Evolutionary conservation across 2,113 vertebrate genomes (phyloP).

Genomic region (Dipodomys ordii): DNA sequence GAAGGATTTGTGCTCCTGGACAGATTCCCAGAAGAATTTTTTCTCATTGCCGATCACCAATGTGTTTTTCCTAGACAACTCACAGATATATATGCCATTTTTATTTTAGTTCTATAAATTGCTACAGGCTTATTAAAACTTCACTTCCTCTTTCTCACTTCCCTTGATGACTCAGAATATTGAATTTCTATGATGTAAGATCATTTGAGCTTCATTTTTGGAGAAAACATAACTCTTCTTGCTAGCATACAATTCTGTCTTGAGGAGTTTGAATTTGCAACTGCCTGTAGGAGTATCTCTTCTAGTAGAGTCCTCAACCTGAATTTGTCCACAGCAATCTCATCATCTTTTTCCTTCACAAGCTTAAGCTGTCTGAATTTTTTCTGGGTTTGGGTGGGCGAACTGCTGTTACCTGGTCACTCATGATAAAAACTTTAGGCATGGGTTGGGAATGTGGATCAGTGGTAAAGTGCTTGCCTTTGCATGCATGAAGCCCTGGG

Average conservation of each 20-base stretch:
- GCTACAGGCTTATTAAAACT: slow-evolving; percentile 71
- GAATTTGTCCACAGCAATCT: not conserved
- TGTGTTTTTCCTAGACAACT: slow-evolving; percentile 81
- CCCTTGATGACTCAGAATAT: slow-evolving; percentile 69
- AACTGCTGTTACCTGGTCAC: not conserved
- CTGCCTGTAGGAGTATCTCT: not conserved
- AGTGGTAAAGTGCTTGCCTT: too few species aligned
- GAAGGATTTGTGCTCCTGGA: slow-evolving; percentile 75
- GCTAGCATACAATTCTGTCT: slow-evolving; percentile 42
- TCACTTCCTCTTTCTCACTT: slow-evolving; percentile 71
- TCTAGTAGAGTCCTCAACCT: not conserved
- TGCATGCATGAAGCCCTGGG: too few species aligned
- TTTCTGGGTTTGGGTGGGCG: not conserved
- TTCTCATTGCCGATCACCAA: slow-evolving; percentile 67
- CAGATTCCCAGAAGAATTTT: slow-evolving; percentile 71
- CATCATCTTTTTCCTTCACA: not conserved
- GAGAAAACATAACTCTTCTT: slow-evolving; percentile 42
- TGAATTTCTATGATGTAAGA: slow-evolving; percentile 67
- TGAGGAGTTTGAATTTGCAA: slow-evolving; percentile 43
- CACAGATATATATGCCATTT: slow-evolving; percentile 66
- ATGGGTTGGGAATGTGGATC: too few species aligned
- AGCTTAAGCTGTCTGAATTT: not conserved
- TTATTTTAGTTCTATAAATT: slow-evolving; percentile 74
- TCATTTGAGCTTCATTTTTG: slow-evolving; percentile 62
- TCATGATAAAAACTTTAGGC: not conserved